Percentiles rank a stretch among this genome's conserved stretches.
Evolutionary conservation across 2,888 invertebrate genomes (phyloP).

Genomic region (Lacanobia oleracea): DNA sequence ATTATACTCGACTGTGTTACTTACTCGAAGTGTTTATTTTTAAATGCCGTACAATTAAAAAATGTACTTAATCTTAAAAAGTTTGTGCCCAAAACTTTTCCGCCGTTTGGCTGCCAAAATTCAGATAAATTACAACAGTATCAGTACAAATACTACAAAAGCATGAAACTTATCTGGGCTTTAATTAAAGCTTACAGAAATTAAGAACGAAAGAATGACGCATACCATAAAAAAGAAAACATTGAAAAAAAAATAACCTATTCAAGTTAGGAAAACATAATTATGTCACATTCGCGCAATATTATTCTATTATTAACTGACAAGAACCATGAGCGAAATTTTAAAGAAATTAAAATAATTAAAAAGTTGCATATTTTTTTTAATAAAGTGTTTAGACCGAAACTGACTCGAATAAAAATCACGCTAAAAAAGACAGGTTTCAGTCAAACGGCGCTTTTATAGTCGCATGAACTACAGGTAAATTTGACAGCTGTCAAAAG

Average conservation of each 20-base stretch:
- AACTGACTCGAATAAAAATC: neutral
- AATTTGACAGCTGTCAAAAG: conserved; percentile 1
- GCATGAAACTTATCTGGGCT: no score
- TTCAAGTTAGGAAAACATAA: no score
- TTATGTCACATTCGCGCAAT: no score
- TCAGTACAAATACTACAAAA: neutral
- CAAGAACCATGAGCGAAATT: neutral
- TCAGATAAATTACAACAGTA: neutral
- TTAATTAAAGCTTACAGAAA: no score
- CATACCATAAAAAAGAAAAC: no score
- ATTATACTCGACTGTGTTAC: neutral
- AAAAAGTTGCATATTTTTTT: no score
- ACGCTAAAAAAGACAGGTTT: neutral
- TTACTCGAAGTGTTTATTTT: no score
- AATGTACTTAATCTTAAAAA: neutral
- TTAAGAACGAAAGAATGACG: no score
- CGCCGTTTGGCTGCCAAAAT: neutral
- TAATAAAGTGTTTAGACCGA: no score
- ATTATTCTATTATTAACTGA: no score
- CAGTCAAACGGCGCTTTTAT: conserved; percentile 2
- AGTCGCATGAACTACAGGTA: neutral
- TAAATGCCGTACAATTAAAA: neutral
- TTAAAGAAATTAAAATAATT: no score
- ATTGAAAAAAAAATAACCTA: no score
- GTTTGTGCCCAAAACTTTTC: neutral